phyloP scores from a whole-genome alignment of 2,888 invertebrate genomes.

The Steinernema carpocapsae region DNA sequence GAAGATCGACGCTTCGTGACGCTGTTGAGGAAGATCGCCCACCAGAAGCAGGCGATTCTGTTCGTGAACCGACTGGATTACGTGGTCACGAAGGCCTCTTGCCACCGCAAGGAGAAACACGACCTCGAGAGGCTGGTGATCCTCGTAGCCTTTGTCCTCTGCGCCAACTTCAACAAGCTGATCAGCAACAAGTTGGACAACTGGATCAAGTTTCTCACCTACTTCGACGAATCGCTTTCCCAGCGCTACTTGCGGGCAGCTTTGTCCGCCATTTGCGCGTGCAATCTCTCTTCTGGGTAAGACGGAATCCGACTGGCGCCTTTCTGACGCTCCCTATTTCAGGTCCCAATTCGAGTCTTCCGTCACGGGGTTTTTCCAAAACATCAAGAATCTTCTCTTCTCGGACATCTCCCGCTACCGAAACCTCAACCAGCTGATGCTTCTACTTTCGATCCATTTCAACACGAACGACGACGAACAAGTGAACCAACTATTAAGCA shows the following conservation, averaged over 20 bases:
- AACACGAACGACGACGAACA: slow-evolving; percentile 44
- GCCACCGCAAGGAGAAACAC: background rate
- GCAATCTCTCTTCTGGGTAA: slow-evolving; percentile 15
- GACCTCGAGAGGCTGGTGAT: background rate
- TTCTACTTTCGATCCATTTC: slow-evolving; percentile 50
- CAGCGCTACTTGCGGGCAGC: background rate
- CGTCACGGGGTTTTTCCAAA: slow-evolving; percentile 39
- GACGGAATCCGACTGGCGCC: too few relatives aligned
- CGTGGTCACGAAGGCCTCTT: background rate
- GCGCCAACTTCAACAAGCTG: slow-evolving; percentile 2
- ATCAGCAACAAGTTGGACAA: background rate
- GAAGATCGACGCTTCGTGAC: background rate
- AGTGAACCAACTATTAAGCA: slow-evolving; percentile 40
- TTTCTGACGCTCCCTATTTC: background rate
- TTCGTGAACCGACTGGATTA: slow-evolving; percentile 6
- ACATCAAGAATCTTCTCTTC: slow-evolving; percentile 36
- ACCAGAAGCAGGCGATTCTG: background rate
- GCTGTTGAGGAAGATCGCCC: background rate
- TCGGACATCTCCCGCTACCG: slow-evolving; percentile 36
- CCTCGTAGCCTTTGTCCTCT: slow-evolving; percentile 7
- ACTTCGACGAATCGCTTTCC: background rate
- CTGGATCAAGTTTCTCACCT: slow-evolving; percentile 26
- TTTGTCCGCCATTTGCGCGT: slow-evolving; percentile 5
- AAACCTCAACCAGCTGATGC: slow-evolving; percentile 46
- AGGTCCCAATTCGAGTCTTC: slow-evolving; percentile 41